Evolutionary conservation across 2,888 invertebrate genomes (phyloP).

Genomic region (Andrena praecox): DNA sequence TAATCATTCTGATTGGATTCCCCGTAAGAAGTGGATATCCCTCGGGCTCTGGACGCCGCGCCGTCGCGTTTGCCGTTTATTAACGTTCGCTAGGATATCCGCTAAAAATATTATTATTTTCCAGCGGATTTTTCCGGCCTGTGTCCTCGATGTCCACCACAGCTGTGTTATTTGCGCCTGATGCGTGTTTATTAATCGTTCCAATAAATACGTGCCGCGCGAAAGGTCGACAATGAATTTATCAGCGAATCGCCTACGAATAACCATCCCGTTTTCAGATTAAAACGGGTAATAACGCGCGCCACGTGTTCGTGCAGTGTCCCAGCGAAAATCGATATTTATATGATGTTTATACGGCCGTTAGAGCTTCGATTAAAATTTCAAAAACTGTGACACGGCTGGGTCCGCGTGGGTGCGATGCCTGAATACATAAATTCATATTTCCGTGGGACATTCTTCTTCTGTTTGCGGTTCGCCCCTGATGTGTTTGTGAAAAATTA

Average conservation of each 20-base stretch:
- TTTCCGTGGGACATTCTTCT: not conserved
- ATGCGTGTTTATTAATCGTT: slow-evolving; percentile 14
- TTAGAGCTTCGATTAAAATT: slow-evolving; percentile 11
- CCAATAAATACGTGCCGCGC: slow-evolving; percentile 15
- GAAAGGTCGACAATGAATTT: slow-evolving; percentile 29
- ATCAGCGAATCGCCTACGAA: slow-evolving; percentile 13
- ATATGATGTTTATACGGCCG: slow-evolving; percentile 18
- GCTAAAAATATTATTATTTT: slow-evolving; percentile 17
- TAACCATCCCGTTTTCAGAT: slow-evolving; percentile 21
- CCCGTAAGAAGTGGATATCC: not conserved
- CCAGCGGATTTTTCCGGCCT: slow-evolving; percentile 2
- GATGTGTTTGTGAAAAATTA: no score
- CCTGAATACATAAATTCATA: not conserved
- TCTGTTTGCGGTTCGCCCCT: not conserved
- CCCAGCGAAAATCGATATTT: slow-evolving; percentile 13
- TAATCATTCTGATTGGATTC: slow-evolving; percentile 52
- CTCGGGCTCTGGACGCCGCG: slow-evolving; percentile 2
- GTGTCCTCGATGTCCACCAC: not conserved
- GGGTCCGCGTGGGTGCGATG: not conserved
- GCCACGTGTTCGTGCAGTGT: slow-evolving; percentile 18
- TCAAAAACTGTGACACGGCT: not conserved
- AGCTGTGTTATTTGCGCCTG: not conserved
- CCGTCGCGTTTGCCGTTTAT: slow-evolving; percentile 2
- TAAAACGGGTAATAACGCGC: slow-evolving; percentile 18
- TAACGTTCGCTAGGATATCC: not conserved